Evolutionary conservation across 2,113 vertebrate genomes (phyloP).

Genomic region (Onychostruthus taczanowskii): DNA sequence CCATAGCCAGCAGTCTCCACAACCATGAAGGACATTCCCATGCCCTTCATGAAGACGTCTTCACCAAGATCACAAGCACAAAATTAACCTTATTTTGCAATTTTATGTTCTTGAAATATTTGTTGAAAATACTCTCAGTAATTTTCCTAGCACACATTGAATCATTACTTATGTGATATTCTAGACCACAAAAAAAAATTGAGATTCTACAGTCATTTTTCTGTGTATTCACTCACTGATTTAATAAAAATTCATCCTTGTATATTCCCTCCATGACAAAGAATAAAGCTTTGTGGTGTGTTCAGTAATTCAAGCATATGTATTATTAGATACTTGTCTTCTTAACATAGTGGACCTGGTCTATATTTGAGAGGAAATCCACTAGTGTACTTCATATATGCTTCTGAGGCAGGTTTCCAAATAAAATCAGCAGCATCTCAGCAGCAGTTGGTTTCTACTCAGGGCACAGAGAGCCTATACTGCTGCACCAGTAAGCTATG

Average conservation of each 20-base stretch:
- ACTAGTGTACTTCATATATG: neutral
- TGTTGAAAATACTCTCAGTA: neutral
- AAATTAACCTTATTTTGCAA: neutral
- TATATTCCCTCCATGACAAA: neutral
- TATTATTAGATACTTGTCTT: neutral
- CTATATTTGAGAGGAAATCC: neutral
- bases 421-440: neutral
- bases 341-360: neutral
- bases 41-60: neutral
- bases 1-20: neutral
- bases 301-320: neutral
- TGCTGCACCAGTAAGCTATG: neutral
- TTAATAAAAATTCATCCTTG: neutral
- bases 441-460: neutral
- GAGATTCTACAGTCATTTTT: neutral
- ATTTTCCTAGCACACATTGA: neutral
- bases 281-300: fast-evolving
- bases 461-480: neutral
- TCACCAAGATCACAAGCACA: neutral
- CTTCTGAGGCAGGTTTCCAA: neutral
- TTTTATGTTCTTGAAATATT: neutral
- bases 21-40: neutral
- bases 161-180: neutral
- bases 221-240: neutral
- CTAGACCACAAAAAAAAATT: neutral